phyloP scores from a whole-genome alignment of 2,797 vertebrate genomes.

The Hemibagrus guttatus region DNA sequence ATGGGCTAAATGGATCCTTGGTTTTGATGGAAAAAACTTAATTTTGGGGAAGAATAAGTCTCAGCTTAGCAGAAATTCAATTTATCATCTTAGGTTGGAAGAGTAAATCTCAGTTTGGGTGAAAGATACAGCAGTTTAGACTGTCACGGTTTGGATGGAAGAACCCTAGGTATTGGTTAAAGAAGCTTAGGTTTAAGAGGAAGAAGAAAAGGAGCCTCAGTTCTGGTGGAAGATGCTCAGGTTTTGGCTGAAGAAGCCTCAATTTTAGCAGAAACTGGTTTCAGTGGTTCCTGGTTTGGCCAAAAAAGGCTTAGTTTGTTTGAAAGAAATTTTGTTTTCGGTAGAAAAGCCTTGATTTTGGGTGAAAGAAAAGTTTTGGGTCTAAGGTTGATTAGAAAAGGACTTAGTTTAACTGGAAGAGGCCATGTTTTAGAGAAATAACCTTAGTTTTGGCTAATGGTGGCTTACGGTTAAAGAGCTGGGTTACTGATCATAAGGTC shows the following conservation, averaged over 20 bases:
- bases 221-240: background rate
- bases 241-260: background rate
- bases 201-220: background rate
- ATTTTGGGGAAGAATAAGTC: background rate
- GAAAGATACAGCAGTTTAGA: background rate
- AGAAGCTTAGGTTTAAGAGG: background rate
- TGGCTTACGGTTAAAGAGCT: too few relatives aligned
- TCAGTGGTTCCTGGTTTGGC: background rate
- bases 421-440: background rate
- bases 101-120: background rate
- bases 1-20: background rate
- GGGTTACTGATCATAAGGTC: too few relatives aligned
- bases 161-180: background rate
- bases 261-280: background rate
- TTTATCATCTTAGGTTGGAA: background rate
- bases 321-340: background rate
- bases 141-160: background rate
- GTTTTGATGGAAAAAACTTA: background rate
- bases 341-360: background rate
- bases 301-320: background rate
- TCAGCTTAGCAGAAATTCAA: background rate
- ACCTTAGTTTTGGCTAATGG: background rate
- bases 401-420: background rate
- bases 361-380: background rate
- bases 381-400: background rate